Conservation (phyloP, 2,113 vertebrate genomes). For the Hyaena hyaena region DNA sequence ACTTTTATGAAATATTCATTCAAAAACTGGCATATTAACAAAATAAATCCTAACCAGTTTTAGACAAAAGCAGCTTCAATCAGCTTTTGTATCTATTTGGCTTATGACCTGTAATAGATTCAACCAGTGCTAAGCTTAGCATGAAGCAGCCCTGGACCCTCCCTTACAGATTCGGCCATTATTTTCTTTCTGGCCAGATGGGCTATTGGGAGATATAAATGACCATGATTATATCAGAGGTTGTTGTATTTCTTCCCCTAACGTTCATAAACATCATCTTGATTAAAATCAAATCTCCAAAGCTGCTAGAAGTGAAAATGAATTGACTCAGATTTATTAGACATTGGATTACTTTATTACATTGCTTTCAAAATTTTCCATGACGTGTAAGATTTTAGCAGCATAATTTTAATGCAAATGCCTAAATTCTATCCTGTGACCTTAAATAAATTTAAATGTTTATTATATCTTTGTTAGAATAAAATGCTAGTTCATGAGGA, state of each 20-base stretch:
- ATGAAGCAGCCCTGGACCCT: background rate
- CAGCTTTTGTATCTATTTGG: slow-evolving; percentile 60
- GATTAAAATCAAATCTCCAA: slow-evolving; percentile 61
- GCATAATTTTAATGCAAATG: slow-evolving; percentile 71
- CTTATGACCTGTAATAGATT: background rate
- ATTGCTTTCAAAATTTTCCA: slow-evolving; percentile 72
- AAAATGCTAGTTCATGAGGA: slow-evolving; percentile 64
- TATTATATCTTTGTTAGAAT: slow-evolving; percentile 65
- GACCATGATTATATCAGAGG: background rate
- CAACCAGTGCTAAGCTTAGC: slow-evolving; percentile 32
- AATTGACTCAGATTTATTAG: slow-evolving; percentile 73
- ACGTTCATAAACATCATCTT: slow-evolving; percentile 51
- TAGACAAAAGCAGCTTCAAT: slow-evolving; percentile 51
- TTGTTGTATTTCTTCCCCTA: slow-evolving; percentile 29
- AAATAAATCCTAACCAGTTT: slow-evolving; percentile 39
- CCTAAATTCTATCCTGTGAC: slow-evolving; percentile 72
- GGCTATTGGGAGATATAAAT: slow-evolving; percentile 13
- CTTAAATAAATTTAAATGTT: slow-evolving; percentile 80
- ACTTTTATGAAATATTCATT: slow-evolving; percentile 24
- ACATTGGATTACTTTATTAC: slow-evolving; percentile 72
- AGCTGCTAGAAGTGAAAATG: slow-evolving; percentile 58
- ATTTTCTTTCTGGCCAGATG: slow-evolving; percentile 30
- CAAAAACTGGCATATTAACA: slow-evolving; percentile 47
- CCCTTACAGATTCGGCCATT: slow-evolving; percentile 35
- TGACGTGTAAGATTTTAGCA: slow-evolving; percentile 65